Base-by-base conservation (phyloP, 2,113 vertebrate genomes). In the Myotis lucifugus region DNA sequence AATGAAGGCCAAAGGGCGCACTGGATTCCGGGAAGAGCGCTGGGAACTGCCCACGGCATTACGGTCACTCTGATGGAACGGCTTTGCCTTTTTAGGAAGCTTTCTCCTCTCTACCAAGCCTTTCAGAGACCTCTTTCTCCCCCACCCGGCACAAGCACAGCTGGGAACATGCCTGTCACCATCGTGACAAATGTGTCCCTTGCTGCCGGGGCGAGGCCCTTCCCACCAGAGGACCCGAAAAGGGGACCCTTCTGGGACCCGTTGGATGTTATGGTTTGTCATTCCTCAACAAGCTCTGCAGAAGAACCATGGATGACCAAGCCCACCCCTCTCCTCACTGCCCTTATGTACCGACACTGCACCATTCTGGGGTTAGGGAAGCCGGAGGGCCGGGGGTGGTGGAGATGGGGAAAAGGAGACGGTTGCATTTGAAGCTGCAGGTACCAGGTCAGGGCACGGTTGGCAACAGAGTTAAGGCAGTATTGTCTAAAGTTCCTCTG, bases 51-150 rank as follows among this genome's bases (percentile, higher is more conserved):
- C 1, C 0, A 8, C 9, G 6, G 15, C 2, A 0, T 73, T 10
- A 52, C 82, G 21, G 70, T 46, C 4, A 74, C 48, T 59, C 59
- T 82, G 86, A 54, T 14, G 61, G 64, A 29, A 73, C 2, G 11
- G 25, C 29, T 56, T 90, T 84, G 77, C 89, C 83, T 85, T 96
- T 78, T 85, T 90, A 70, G 61, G 85, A 88, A 59, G 27, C 32
- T 46, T 66, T 72, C 61, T 59, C 27, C 34, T 48, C 17, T 59
- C 82, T 2, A 12, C 29, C 32, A 23, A 46, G 64, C 56, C 13
- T 21, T 67, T 42, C 46, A n/a, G 54, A 48, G 78, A 76, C 32
- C 8, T 19, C 50, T 29, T 14, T 46, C 32, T 85, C 8, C 9
- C 4, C 61, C 25, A 15, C 14, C 9, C 52, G 73, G 40, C 78